These are phyloP conservation scores for Trogon melanurus DNA, from an alignment of 2,113 vertebrate genomes.

Conservation along the genomic window DNA sequence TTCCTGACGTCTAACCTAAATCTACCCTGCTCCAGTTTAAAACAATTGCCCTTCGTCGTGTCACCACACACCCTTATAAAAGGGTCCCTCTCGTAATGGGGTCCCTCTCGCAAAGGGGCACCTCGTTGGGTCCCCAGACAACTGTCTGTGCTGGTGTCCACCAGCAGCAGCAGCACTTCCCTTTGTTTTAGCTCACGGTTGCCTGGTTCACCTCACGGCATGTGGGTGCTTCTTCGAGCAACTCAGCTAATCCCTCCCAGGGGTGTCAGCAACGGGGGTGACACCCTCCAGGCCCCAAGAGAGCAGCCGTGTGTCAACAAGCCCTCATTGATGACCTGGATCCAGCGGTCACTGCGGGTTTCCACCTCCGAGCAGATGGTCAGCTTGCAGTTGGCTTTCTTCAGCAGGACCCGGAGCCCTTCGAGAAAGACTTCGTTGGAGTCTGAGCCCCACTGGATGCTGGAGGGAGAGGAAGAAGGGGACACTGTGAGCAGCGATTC, in stretches of 20 bases:
- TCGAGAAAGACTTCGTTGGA: constrained; percentile 82
- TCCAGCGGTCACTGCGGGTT: constrained; percentile 91
- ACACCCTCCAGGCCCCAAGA: not conserved
- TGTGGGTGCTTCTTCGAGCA: not conserved
- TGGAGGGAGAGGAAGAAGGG: not conserved
- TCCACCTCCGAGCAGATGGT: constrained; percentile 72
- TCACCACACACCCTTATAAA: no score
- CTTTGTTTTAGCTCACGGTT: accelerated
- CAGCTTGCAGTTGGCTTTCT: constrained; percentile 75
- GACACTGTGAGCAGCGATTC: accelerated
- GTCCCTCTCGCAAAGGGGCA: no score
- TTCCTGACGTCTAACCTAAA: no score
- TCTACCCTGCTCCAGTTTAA: no score
- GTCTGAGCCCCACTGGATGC: constrained; percentile 50
- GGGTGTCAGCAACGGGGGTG: not conserved
- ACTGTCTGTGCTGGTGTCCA: not conserved
- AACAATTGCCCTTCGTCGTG: no score
- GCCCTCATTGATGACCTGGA: constrained; percentile 80
- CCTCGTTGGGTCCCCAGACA: not conserved
- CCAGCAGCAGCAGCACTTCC: not conserved
- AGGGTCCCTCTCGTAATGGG: not conserved
- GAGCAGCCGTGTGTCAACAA: accelerated
- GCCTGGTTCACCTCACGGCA: not conserved
- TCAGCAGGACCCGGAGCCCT: constrained; percentile 72
- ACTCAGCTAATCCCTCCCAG: not conserved